Evolutionary conservation across 1,140 invertebrate genomes (phyloP).

Genomic region (Lordiphosa stackelbergi): DNA sequence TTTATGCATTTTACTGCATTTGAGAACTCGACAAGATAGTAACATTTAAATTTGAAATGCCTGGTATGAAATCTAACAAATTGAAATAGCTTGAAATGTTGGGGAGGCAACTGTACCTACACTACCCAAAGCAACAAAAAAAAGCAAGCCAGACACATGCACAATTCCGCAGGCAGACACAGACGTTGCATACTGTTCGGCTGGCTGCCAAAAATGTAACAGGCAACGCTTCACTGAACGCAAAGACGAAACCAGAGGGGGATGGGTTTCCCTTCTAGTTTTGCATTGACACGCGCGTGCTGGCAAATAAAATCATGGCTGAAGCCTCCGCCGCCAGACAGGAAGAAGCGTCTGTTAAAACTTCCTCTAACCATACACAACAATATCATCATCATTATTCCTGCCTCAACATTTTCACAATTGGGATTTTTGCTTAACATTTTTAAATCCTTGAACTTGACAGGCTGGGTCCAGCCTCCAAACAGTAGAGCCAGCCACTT

Average conservation of each 20-base stretch:
- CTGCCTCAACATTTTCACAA: slow-evolving; percentile 11
- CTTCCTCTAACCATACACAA: slow-evolving; percentile 5
- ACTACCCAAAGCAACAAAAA: not conserved
- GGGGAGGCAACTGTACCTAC: slow-evolving; percentile 5
- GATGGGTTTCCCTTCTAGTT: slow-evolving; percentile 25
- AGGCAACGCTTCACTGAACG: slow-evolving; percentile 40
- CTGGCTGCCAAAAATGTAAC: slow-evolving; percentile 50
- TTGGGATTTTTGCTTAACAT: slow-evolving; percentile 37
- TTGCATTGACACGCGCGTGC: slow-evolving; percentile 53
- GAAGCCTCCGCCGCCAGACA: slow-evolving; percentile 27
- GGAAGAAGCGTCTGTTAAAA: slow-evolving; percentile 21
- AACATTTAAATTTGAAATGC: slow-evolving; percentile 33
- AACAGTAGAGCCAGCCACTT: slow-evolving; percentile 6
- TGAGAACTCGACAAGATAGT: slow-evolving; percentile 8
- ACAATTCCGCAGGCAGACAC: slow-evolving; percentile 24
- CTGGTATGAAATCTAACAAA: slow-evolving; percentile 30
- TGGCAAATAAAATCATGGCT: slow-evolving; percentile 44
- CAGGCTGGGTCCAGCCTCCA: slow-evolving; percentile 28
- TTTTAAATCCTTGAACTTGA: slow-evolving; percentile 59
- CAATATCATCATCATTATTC: slow-evolving; percentile 37
- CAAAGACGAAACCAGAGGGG: not conserved
- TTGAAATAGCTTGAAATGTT: slow-evolving; percentile 16
- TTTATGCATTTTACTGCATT: slow-evolving; percentile 45
- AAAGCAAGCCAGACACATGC: slow-evolving; percentile 15
- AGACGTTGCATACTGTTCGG: slow-evolving; percentile 49